These are phyloP conservation scores for Cyclophora albipunctata DNA, from an alignment of 2,888 invertebrate genomes.

Conservation along the genomic window DNA sequence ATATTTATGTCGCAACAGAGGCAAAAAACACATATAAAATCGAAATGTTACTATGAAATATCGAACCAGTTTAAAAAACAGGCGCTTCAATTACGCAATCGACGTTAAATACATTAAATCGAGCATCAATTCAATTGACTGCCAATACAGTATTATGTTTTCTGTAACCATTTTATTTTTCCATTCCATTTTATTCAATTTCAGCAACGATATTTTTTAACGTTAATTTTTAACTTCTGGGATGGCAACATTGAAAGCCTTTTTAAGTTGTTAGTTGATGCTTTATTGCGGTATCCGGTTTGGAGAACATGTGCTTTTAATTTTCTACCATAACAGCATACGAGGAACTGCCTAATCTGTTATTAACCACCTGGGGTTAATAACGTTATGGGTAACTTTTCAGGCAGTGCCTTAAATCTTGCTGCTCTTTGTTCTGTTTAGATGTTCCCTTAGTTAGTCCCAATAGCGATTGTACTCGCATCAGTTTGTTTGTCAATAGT, in stretches of 20 bases:
- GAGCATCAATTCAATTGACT: too few species aligned
- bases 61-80: constrained; percentile 52
- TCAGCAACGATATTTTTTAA: constrained; percentile 6
- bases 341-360: too few species aligned
- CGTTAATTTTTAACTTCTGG: too few species aligned
- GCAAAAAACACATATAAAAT: constrained; percentile 58
- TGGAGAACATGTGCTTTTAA: constrained; percentile 17
- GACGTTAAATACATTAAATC: constrained; percentile 27
- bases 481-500: constrained; percentile 1
- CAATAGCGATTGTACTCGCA: too few species aligned
- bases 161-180: too few species aligned
- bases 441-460: too few species aligned
- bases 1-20: constrained; percentile 63
- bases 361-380: too few species aligned
- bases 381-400: too few species aligned
- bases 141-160: constrained; percentile 20
- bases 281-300: constrained; percentile 12
- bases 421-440: too few species aligned
- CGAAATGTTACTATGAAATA: constrained; percentile 59
- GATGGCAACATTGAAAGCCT: constrained; percentile 10
- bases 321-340: constrained; percentile 9
- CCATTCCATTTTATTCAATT: constrained; percentile 26
- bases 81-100: constrained; percentile 57
- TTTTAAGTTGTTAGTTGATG: constrained; percentile 11
- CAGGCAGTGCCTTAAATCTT: too few species aligned